Percentiles rank a stretch among this genome's conserved stretches.
phyloP scores from a whole-genome alignment of 2,113 vertebrate species.

The Catharus bicknelli region DNA sequence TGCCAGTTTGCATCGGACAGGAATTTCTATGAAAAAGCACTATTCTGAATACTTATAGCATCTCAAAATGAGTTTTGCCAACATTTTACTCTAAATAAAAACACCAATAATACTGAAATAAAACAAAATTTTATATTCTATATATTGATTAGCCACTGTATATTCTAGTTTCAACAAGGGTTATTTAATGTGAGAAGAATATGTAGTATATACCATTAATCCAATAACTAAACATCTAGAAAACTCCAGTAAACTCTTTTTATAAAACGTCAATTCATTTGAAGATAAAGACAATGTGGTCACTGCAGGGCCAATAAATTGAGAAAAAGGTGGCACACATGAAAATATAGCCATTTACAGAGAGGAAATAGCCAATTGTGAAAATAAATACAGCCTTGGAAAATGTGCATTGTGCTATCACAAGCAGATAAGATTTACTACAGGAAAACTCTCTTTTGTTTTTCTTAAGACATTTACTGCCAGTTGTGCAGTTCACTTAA shows the following conservation, averaged over 20 bases:
- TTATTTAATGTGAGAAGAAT: neutral
- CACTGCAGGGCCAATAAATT: conserved; percentile 35
- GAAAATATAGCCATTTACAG: conserved; percentile 69
- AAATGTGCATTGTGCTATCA: neutral
- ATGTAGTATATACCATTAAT: neutral
- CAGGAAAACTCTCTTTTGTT: neutral
- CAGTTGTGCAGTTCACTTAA: neutral
- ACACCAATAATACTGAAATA: neutral
- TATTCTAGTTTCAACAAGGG: neutral
- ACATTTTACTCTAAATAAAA: neutral
- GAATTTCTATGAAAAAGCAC: neutral
- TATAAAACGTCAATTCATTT: conserved; percentile 59
- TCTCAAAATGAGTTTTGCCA: neutral
- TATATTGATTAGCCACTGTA: neutral
- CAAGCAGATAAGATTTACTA: conserved; percentile 9
- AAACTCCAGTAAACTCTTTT: conserved; percentile 24
- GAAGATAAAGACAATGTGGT: conserved; percentile 58
- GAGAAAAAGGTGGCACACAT: conserved; percentile 28
- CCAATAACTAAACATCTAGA: conserved; percentile 22
- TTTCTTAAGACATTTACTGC: neutral
- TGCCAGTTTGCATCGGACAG: neutral
- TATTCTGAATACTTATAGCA: neutral
- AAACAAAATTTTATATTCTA: neutral
- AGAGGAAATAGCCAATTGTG: conserved; percentile 63
- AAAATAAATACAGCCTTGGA: conserved; percentile 15